Conservation (phyloP, 2,888 invertebrate species). For the Melieria crassipennis region DNA sequence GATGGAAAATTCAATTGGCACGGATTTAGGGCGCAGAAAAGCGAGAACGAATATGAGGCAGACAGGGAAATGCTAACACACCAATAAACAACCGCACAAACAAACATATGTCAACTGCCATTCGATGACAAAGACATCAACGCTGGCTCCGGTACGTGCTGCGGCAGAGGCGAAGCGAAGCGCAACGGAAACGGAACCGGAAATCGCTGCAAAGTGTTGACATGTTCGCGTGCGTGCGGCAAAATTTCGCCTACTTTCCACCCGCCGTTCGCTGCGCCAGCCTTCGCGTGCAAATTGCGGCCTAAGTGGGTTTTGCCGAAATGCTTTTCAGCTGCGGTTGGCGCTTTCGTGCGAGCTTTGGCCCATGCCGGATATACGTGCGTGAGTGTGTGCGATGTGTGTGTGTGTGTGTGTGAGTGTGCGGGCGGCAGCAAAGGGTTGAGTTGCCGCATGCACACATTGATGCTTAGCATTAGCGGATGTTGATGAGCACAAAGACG, state of each 20-base stretch:
- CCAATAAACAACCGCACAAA: no score
- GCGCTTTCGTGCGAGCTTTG: conserved; percentile 42
- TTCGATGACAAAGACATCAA: conserved; percentile 49
- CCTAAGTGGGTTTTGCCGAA: no score
- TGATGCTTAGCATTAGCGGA: no score
- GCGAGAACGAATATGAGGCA: conserved; percentile 6
- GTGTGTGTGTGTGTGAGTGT: conserved; percentile 2
- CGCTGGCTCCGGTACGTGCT: conserved; percentile 29
- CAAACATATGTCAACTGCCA: conserved; percentile 53
- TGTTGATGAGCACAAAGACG: no score
- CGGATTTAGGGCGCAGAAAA: not conserved
- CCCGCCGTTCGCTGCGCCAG: no score
- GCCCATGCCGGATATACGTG: not conserved
- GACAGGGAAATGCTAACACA: conserved; percentile 5
- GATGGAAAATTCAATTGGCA: not conserved
- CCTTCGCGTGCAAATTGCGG: no score
- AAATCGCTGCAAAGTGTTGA: conserved; percentile 62
- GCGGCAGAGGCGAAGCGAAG: conserved; percentile 41
- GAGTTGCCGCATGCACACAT: conserved; percentile 37
- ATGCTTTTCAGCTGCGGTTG: no score
- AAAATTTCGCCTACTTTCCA: not conserved
- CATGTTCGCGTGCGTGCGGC: conserved; percentile 49
- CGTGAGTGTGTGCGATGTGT: conserved; percentile 42
- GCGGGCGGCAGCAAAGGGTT: conserved; percentile 16
- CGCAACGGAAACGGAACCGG: conserved; percentile 51